These are phyloP conservation scores for Maccullochella peelii DNA, from an alignment of 2,113 vertebrate species.

Conservation along the genomic window DNA sequence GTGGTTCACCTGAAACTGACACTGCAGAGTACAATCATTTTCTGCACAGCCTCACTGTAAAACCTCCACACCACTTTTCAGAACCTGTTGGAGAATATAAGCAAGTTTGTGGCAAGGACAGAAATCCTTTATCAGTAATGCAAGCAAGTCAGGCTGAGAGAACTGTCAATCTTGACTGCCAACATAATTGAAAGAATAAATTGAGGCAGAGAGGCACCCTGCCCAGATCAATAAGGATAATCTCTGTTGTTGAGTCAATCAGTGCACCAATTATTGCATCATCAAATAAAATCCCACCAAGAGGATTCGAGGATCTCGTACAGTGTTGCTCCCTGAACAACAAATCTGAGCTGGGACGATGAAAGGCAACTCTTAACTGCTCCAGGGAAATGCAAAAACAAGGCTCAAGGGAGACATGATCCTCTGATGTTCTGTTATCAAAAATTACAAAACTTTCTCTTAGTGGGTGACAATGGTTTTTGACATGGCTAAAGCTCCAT, in stretches of 20 bases:
- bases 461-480: background rate
- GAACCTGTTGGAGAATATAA: background rate
- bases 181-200: conserved; percentile 52
- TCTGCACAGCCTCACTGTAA: background rate
- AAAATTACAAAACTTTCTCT: background rate
- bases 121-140: conserved; percentile 3
- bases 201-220: conserved; percentile 13
- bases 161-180: conserved; percentile 20
- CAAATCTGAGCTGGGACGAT: background rate
- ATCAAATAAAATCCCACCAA: conserved; percentile 27
- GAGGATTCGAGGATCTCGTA: background rate
- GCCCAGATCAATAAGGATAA: conserved; percentile 60
- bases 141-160: background rate
- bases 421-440: background rate
- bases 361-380: background rate
- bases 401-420: background rate
- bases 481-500: background rate
- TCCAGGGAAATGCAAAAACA: background rate
- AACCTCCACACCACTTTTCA: background rate
- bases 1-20: background rate
- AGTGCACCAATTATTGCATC: conserved; percentile 27
- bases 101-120: conserved; percentile 11
- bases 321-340: background rate
- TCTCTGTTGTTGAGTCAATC: conserved; percentile 36
- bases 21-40: background rate